These are phyloP conservation scores for Drosophila insularis DNA, from an alignment of 1,140 invertebrate genomes.

Conservation along the genomic window DNA sequence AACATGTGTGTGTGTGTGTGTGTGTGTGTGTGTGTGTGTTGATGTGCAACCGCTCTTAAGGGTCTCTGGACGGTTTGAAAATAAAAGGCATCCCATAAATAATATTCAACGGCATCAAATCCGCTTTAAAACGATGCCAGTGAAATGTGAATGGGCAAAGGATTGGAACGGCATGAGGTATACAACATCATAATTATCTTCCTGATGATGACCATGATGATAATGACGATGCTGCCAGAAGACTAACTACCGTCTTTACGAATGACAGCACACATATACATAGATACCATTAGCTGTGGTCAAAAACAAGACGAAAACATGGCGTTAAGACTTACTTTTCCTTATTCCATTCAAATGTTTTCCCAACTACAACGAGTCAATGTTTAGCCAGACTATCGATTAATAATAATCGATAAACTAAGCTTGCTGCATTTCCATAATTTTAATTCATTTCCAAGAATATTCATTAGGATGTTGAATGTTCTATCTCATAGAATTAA, in stretches of 20 bases:
- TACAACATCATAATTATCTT: background rate
- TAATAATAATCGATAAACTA: too few relatives aligned
- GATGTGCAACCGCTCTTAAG: constrained; percentile 52
- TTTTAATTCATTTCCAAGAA: too few relatives aligned
- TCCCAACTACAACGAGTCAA: too few relatives aligned
- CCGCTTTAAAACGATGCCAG: constrained; percentile 61
- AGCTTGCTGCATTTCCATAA: too few relatives aligned
- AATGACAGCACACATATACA: background rate
- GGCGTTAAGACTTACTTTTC: background rate
- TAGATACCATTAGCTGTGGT: background rate
- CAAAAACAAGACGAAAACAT: background rate
- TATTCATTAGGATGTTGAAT: too few relatives aligned
- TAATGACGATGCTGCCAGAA: background rate
- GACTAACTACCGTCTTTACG: background rate
- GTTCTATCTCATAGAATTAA: too few relatives aligned
- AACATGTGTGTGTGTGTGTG: background rate
- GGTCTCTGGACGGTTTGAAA: constrained; percentile 47
- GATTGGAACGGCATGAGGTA: background rate
- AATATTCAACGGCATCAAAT: constrained; percentile 74
- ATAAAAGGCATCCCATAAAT: constrained; percentile 73
- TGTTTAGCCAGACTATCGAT: too few relatives aligned
- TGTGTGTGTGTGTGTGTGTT: constrained; percentile 3
- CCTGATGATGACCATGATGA: background rate
- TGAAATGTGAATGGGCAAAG: constrained; percentile 2
- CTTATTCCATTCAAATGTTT: too few relatives aligned